A percentile compares a stretch with the other conserved stretches of the same genome.
Evolutionary conservation across 2,888 invertebrate species (phyloP).

Genomic region (Epinotia brunnichana): DNA sequence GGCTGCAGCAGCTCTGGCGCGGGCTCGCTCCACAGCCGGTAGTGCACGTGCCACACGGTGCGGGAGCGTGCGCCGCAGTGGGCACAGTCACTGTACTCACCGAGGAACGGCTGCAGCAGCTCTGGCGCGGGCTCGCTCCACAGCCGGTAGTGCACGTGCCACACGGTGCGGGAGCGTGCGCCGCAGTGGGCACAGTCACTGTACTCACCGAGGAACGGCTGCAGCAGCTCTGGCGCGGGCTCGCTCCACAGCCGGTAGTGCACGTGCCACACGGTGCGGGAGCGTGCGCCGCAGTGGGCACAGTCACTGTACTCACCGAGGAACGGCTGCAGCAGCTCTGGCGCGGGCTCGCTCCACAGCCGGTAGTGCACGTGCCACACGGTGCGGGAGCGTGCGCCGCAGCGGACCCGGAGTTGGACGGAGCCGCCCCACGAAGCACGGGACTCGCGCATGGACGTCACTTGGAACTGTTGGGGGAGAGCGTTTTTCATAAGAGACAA

Average conservation of each 20-base stretch:
- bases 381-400: slow-evolving; percentile 66
- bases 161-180: no score
- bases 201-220: slow-evolving; percentile 83
- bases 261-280: slow-evolving; percentile 90
- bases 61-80: no score
- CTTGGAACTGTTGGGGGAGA: slow-evolving; percentile 58
- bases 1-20: no score
- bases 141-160: no score
- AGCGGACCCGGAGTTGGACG: slow-evolving; percentile 64
- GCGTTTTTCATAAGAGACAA: no score
- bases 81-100: no score
- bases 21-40: no score
- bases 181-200: no score
- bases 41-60: no score
- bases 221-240: slow-evolving; percentile 86
- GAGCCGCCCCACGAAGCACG: slow-evolving; percentile 72
- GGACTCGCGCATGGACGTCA: slow-evolving; percentile 57
- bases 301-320: slow-evolving; percentile 60
- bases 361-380: slow-evolving; percentile 94
- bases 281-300: slow-evolving; percentile 53
- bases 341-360: slow-evolving; percentile 88
- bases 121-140: no score
- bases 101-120: no score
- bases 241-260: slow-evolving; percentile 90
- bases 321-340: slow-evolving; percentile 86